Conservation (phyloP, 2,113 vertebrate species). For the Percopsis transmontana region DNA sequence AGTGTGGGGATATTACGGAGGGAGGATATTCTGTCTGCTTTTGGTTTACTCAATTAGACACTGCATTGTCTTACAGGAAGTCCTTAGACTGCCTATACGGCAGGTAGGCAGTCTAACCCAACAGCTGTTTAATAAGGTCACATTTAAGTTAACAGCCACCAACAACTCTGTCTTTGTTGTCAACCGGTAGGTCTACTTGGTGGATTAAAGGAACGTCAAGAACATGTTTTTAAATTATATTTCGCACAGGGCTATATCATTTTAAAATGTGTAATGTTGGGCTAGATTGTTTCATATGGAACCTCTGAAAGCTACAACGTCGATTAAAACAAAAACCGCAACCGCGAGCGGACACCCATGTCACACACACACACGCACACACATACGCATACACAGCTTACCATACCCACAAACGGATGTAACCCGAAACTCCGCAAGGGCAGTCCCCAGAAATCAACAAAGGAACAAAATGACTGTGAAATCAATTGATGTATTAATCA, state of each 20-base stretch:
- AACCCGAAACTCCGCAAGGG: conserved; percentile 73
- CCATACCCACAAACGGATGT: conserved; percentile 52
- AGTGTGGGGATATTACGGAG: no score
- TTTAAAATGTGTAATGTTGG: conserved; percentile 34
- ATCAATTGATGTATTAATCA: conserved; percentile 76
- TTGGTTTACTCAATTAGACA: not conserved
- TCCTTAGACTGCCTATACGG: no score
- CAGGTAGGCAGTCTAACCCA: no score
- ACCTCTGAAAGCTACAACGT: conserved; percentile 47
- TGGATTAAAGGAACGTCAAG: no score
- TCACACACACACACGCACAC: conserved; percentile 23
- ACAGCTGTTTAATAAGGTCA: no score
- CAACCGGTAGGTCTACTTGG: no score
- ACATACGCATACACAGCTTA: conserved; percentile 25
- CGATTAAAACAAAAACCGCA: conserved; percentile 60
- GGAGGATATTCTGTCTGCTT: no score
- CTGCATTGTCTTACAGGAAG: no score
- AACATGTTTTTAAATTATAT: no score
- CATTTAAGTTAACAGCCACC: no score
- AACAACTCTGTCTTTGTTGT: no score
- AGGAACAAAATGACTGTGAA: conserved; percentile 75
- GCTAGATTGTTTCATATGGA: conserved; percentile 49
- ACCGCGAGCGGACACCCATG: not conserved
- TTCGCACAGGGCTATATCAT: no score
- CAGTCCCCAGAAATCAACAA: conserved; percentile 71